Base-by-base conservation (phyloP, 1,140 invertebrate genomes). In the fruit fly (Drosophila melanogaster) region DNA sequence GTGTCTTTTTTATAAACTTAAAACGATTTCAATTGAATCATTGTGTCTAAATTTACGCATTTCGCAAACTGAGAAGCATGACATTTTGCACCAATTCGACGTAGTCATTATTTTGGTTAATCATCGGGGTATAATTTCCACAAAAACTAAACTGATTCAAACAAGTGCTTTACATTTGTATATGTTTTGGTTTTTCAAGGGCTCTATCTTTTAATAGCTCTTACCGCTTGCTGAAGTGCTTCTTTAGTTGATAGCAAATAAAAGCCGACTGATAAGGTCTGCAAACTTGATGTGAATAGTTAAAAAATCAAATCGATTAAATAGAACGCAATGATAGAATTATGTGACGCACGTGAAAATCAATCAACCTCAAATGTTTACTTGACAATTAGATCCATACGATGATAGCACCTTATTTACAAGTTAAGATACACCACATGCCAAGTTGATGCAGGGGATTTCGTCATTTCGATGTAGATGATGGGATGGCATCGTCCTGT, bases 11-110 rank as follows among this genome's bases (percentile, higher is more conserved):
- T 6, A 26, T 0, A 30, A 30, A 30, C 3, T 8, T 7, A 10
- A 7, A 1, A 0, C n/a, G 14, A n/a, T 41, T 19, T 5, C 15
- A 8, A 24, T 47, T 86, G 73, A 86, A 77, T 86, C 77, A 85
- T 53, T 54, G 26, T 47, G 37, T 22, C 37, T 69, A 58, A 55
- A 64, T 62, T 78, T 44, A 61, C 35, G 37, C n/a, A 19, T 43
- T 60, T 11, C 10, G 14, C 14, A 15, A 4, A 50, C 26, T 14
- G 35, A 11, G 24, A 0, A n/a, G 26, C 26, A 30, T 8, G 7
- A 0, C 26, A 10, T 8, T 30, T 30, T 30, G 26, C 7, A 30
- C 7, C 26, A 8, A 30, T 8, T 30, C 26, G 3, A 38, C 10
- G 15, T 19, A 22, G 62, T 67, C 65, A 54, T 14, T 38, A 19